phyloP scores from a whole-genome alignment of 2,797 vertebrate genomes.

The Gadopsis marmoratus region DNA sequence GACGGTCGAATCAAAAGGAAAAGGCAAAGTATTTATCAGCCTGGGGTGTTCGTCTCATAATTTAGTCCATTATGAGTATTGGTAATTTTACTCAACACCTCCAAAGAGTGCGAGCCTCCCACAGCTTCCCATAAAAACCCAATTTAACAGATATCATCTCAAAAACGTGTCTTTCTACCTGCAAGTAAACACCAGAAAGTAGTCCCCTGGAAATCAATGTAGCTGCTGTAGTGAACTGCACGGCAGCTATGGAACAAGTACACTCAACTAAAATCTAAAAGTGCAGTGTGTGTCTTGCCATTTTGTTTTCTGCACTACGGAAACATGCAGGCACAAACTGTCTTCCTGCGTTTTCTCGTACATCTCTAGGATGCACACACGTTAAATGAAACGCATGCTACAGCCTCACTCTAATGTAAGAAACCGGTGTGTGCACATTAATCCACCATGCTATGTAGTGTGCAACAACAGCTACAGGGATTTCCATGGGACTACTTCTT shows the following conservation, averaged over 20 bases:
- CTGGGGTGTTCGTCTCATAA: background rate
- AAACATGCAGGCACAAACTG: background rate
- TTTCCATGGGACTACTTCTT: background rate
- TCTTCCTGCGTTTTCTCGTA: background rate
- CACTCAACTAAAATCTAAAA: background rate
- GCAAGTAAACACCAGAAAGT: constrained; percentile 17
- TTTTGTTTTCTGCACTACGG: background rate
- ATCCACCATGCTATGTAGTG: background rate
- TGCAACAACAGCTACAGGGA: background rate
- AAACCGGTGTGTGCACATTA: background rate
- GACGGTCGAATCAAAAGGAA: background rate
- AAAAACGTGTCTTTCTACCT: background rate
- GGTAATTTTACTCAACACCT: background rate
- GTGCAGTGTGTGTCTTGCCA: background rate
- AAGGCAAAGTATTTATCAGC: background rate
- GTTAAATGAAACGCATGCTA: background rate
- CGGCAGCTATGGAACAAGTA: background rate
- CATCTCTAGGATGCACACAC: background rate
- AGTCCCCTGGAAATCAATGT: background rate
- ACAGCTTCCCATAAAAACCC: background rate
- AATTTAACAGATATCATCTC: constrained; percentile 20
- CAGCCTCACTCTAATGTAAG: background rate
- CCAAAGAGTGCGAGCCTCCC: background rate
- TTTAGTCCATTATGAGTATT: background rate
- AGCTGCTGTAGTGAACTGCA: background rate